These are phyloP conservation scores for Dryomyza anilis DNA, from an alignment of 2,888 invertebrate species.

Conservation along the genomic window DNA sequence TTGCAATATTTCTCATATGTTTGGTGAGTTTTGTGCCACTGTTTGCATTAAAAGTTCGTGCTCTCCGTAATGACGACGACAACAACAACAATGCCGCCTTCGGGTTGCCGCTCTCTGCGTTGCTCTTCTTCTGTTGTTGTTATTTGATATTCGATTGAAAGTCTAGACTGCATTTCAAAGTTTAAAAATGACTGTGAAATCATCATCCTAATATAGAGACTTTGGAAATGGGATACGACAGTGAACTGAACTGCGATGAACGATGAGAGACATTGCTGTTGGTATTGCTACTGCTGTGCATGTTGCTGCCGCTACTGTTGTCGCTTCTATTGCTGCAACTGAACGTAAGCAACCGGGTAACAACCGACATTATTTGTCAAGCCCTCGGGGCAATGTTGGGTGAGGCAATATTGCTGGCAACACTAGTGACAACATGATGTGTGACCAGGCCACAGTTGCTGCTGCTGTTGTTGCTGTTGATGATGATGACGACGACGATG, in stretches of 20 bases:
- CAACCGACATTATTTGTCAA: neutral
- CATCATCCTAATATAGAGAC: conserved; percentile 37
- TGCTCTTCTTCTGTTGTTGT: conserved; percentile 33
- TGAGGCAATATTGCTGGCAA: neutral
- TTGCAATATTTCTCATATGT: no score
- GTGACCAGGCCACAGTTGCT: neutral
- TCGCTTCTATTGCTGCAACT: no score
- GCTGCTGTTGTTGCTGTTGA: no score
- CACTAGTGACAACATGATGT: neutral
- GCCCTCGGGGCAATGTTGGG: neutral
- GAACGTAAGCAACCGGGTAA: conserved; percentile 1
- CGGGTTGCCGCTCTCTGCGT: neutral
- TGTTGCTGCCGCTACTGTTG: no score
- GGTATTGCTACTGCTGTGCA: no score
- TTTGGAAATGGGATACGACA: conserved; percentile 35
- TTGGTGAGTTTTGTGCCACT: neutral
- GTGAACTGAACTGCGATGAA: conserved; percentile 14
- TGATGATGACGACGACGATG: conserved; percentile 26
- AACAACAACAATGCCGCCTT: no score
- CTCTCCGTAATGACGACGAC: conserved; percentile 10
- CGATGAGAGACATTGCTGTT: neutral
- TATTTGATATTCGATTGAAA: conserved; percentile 49
- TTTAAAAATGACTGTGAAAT: conserved; percentile 38
- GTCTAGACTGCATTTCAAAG: conserved; percentile 50
- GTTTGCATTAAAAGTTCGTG: no score